A percentile compares a stretch with the other conserved stretches of the same genome.
Evolutionary conservation across 1,140 invertebrate genomes (phyloP).

Genomic region (Drosophila sp.): DNA sequence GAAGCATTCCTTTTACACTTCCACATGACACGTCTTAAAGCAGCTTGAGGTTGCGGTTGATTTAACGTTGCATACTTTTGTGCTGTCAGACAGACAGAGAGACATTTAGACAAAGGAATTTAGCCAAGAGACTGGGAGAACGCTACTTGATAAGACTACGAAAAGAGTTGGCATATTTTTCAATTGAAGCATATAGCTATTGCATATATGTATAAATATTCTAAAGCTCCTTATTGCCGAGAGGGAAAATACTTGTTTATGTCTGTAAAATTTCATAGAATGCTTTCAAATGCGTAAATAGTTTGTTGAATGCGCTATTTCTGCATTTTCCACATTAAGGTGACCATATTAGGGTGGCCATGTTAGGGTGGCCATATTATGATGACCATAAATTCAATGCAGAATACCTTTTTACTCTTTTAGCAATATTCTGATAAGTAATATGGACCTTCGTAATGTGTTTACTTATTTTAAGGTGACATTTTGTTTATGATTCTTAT

Average conservation of each 20-base stretch:
- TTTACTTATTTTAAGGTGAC: not conserved
- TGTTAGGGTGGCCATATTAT: not conserved
- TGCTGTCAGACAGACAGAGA: slow-evolving; percentile 38
- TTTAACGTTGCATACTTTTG: slow-evolving; percentile 47
- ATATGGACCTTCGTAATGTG: not conserved
- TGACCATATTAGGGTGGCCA: no score
- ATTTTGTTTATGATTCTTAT: not conserved
- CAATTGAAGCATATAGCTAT: not conserved
- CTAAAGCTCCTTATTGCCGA: no score
- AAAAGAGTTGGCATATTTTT: not conserved
- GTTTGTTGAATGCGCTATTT: not conserved
- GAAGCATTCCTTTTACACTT: slow-evolving; percentile 6
- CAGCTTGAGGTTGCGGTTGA: slow-evolving; percentile 31
- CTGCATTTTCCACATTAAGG: not conserved
- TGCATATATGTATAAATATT: no score
- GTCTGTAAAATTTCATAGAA: not conserved
- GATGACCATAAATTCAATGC: not conserved
- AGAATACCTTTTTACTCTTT: no score
- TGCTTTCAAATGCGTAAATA: not conserved
- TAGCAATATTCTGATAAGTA: no score
- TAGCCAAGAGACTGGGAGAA: not conserved
- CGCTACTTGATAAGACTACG: not conserved
- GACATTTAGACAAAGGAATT: slow-evolving; percentile 1
- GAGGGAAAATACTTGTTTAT: no score
- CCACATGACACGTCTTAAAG: slow-evolving; percentile 1